phyloP scores from a whole-genome alignment of 2,888 invertebrate genomes.

The Apocheima hispidaria region DNA sequence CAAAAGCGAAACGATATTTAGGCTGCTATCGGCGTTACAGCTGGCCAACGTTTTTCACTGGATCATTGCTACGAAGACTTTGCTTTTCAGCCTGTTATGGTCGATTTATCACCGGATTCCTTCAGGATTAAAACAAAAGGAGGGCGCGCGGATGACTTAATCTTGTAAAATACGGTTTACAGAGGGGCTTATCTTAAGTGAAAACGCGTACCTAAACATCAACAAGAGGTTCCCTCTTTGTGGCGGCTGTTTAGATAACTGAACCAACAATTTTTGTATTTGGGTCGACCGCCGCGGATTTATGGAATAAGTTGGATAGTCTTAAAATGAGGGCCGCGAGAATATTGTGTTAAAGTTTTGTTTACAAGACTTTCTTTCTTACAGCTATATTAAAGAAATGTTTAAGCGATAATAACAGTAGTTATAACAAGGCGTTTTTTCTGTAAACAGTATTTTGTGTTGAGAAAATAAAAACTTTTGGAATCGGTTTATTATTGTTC shows the following conservation, averaged over 20 bases:
- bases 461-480: too few species aligned
- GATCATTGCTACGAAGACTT: slow-evolving; percentile 42
- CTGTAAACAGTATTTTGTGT: background rate
- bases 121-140: slow-evolving; percentile 66
- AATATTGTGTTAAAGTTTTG: slow-evolving; percentile 10
- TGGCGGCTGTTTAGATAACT: slow-evolving; percentile 50
- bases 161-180: slow-evolving; percentile 67
- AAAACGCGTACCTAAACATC: slow-evolving; percentile 65
- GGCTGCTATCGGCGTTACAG: slow-evolving; percentile 25
- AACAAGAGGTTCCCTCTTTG: slow-evolving; percentile 54
- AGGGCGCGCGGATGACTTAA: slow-evolving; percentile 60
- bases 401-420: too few species aligned
- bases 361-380: background rate
- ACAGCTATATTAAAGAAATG: background rate
- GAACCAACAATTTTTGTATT: slow-evolving; percentile 49
- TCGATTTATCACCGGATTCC: slow-evolving; percentile 63
- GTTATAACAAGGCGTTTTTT: too few species aligned
- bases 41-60: slow-evolving; percentile 38
- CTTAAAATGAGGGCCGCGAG: slow-evolving; percentile 28
- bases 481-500: too few species aligned
- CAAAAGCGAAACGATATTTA: slow-evolving; percentile 10
- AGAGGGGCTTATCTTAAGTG: slow-evolving; percentile 66
- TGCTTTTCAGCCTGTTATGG: slow-evolving; percentile 51
- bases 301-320: slow-evolving; percentile 30
- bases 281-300: slow-evolving; percentile 34